Conservation (phyloP, 2,888 invertebrate species). For the Tenthredo amoena region DNA sequence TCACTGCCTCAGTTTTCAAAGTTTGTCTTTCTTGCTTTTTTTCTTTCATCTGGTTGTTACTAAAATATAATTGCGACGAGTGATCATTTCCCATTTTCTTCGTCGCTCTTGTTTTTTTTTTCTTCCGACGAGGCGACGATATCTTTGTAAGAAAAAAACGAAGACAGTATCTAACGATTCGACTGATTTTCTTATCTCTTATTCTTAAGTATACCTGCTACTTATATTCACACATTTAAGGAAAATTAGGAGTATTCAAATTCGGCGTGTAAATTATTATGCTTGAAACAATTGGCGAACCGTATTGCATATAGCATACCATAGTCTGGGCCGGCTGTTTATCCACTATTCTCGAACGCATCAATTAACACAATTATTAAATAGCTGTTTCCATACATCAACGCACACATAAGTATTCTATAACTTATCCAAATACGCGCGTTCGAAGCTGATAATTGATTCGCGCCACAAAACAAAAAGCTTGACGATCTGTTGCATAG, state of each 20-base stretch:
- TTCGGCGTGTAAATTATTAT: background rate
- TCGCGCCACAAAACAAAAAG: background rate
- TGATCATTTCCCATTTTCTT: background rate
- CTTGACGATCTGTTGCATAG: background rate
- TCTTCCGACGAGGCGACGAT: background rate
- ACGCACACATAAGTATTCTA: background rate
- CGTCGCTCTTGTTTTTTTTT: background rate
- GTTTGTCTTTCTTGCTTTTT: background rate
- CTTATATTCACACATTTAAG: background rate
- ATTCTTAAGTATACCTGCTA: background rate
- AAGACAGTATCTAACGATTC: background rate
- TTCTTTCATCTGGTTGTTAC: background rate
- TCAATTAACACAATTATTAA: background rate
- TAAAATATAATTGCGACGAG: background rate
- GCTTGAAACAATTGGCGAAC: background rate
- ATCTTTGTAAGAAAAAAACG: background rate
- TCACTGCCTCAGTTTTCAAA: slow-evolving; percentile 25
- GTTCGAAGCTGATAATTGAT: background rate
- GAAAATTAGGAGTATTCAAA: background rate
- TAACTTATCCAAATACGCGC: background rate
- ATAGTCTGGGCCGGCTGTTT: background rate
- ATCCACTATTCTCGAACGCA: background rate
- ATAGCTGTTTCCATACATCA: background rate
- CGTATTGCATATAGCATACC: background rate
- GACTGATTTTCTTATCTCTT: slow-evolving; percentile 22